Evolutionary conservation across 2,888 invertebrate species (phyloP).

Genomic region (Sarcophaga caerulescens): DNA sequence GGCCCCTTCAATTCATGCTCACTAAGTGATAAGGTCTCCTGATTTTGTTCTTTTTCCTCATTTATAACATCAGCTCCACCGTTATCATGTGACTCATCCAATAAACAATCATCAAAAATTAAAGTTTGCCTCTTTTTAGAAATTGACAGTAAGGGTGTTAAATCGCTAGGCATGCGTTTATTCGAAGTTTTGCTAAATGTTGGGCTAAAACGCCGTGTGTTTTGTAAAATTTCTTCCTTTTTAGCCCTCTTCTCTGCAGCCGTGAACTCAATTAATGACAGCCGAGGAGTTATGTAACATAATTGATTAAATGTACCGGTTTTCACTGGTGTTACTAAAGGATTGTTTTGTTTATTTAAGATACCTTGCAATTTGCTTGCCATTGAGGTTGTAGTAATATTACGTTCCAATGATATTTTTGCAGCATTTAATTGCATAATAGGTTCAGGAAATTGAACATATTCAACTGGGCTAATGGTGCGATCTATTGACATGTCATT

Average conservation of each 20-base stretch:
- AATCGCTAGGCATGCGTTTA: constrained; percentile 66
- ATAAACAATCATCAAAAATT: constrained; percentile 53
- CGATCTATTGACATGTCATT: constrained; percentile 24
- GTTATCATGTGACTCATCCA: constrained; percentile 47
- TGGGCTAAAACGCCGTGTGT: background rate
- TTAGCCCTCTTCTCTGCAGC: constrained; percentile 24
- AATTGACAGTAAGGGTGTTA: constrained; percentile 73
- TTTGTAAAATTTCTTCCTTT: background rate
- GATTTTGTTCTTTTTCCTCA: background rate
- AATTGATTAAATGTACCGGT: background rate
- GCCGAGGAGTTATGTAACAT: constrained; percentile 27
- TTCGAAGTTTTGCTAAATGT: constrained; percentile 13
- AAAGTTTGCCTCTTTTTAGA: constrained; percentile 73
- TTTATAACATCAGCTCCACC: background rate
- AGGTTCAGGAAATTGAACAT: background rate
- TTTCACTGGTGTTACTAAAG: constrained; percentile 22
- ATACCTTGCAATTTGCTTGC: constrained; percentile 8
- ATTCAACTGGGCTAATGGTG: background rate
- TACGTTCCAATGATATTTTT: constrained; percentile 15
- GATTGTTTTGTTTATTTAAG: background rate
- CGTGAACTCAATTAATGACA: constrained; percentile 53
- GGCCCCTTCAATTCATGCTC: constrained; percentile 5
- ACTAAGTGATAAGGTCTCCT: background rate
- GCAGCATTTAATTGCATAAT: constrained; percentile 35
- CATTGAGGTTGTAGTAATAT: background rate